phyloP scores from a whole-genome alignment of 2,888 invertebrate species.

The Galerucella pusilla region DNA sequence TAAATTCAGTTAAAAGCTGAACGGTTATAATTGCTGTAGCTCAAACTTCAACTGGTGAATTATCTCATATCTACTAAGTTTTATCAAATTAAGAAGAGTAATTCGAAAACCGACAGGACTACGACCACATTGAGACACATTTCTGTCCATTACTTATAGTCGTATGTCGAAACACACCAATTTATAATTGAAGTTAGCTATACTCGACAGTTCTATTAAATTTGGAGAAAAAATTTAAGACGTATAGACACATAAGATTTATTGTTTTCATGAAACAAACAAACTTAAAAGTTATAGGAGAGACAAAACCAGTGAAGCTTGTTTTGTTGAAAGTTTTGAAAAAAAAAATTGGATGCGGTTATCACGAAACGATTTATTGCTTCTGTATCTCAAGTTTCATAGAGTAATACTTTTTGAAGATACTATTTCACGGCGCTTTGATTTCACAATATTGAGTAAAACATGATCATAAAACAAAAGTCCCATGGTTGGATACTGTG shows the following conservation, averaged over 20 bases:
- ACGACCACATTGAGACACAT: no score
- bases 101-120: no score
- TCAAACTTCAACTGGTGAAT: no score
- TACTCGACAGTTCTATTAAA: background rate
- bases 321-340: background rate
- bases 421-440: background rate
- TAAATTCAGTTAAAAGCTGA: no score
- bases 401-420: background rate
- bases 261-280: background rate
- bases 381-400: background rate
- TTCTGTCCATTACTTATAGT: no score
- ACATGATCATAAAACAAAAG: slow-evolving; percentile 1
- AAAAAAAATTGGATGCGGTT: background rate
- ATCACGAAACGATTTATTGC: background rate
- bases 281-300: no score
- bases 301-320: background rate
- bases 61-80: no score
- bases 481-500: background rate
- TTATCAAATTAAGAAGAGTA: no score
- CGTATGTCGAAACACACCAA: background rate
- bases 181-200: background rate
- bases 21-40: no score
- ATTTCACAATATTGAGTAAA: background rate
- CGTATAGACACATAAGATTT: background rate
- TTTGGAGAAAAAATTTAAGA: background rate